Evolutionary conservation across 2,797 vertebrate species (phyloP), one percentile per base, ranked within the genome.

Genomic region (Hippoglossus hippoglossus): DNA sequence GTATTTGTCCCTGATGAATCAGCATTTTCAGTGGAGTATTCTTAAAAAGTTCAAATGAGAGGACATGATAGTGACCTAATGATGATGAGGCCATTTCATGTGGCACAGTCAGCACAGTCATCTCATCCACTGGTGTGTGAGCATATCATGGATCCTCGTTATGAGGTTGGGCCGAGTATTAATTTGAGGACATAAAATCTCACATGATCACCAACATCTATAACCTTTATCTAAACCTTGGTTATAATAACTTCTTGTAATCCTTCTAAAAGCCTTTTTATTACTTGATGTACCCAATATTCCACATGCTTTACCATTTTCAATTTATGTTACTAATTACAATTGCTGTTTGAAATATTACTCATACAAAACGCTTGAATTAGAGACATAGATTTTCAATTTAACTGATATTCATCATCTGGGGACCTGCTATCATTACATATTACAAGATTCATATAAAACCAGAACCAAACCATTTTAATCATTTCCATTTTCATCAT

Each of bases 401-500:
- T 57, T 19, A 31, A 21, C 11, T 63, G n/a, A 63, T 62, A 53
- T 13, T 46, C 34, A 79, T 28, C 41, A 13, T n/a, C 18, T 9
- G 21, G 4, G 16, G 24, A n/a, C 6, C 1, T 53, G 19, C 11
- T 21, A 26, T 19, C 11, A 47, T 22, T 28, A 9, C 47, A 21
- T n/a, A 11, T 49, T 49, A n/a, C 7, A 44, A 44, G 5, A 44
- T 44, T 18, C 41, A 44, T 44, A 44, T 44, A 44, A 44, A 44
- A 44, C 41, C 41, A 44, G 41, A 18, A 16, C 12, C 39, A 16
- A 15, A 44, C 13, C 16, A 49, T 49, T 49, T 49, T 21, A 49
- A 21, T 49, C 1, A 7, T 49, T 49, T 49, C 47, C 18, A n/a
- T 49, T 19, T 49, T 49, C 44, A 46, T 18, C 44, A 2, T 16